Percentiles rank a stretch among this genome's conserved stretches.
Evolutionary conservation across 1,140 invertebrate species (phyloP).

Genomic region (Euglossa dilemma): DNA sequence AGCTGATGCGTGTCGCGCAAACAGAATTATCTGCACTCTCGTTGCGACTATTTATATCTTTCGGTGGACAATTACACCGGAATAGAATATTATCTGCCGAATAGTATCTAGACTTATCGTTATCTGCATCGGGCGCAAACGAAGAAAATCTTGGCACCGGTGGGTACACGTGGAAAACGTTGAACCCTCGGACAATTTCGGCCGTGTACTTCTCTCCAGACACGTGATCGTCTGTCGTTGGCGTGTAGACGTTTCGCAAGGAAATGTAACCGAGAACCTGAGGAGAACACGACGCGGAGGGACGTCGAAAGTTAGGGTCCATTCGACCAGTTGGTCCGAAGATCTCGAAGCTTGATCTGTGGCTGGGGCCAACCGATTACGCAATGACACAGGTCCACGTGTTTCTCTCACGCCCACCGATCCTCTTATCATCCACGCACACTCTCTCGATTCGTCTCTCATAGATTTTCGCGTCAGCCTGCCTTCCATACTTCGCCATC

Average conservation of each 20-base stretch:
- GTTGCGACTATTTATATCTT: slow-evolving; percentile 20
- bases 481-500: too few relatives aligned
- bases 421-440: slow-evolving; percentile 20
- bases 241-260: neutral
- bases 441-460: neutral
- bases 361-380: neutral
- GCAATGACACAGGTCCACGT: slow-evolving; percentile 28
- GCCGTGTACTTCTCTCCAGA: neutral
- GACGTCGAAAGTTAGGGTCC: neutral
- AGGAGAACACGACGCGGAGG: neutral
- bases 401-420: slow-evolving; percentile 23
- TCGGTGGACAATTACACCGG: neutral
- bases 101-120: neutral
- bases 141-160: neutral
- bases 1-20: neutral
- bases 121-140: neutral
- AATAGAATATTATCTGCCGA: neutral
- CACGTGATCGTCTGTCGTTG: neutral
- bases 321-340: neutral
- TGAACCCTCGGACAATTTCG: slow-evolving; percentile 12
- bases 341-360: slow-evolving; percentile 9
- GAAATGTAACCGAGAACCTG: neutral
- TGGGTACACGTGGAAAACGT: slow-evolving; percentile 22
- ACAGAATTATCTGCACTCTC: neutral
- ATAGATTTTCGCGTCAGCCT: neutral